Evolutionary conservation across 2,113 vertebrate species (phyloP).

Genomic region (Mugil cephalus): DNA sequence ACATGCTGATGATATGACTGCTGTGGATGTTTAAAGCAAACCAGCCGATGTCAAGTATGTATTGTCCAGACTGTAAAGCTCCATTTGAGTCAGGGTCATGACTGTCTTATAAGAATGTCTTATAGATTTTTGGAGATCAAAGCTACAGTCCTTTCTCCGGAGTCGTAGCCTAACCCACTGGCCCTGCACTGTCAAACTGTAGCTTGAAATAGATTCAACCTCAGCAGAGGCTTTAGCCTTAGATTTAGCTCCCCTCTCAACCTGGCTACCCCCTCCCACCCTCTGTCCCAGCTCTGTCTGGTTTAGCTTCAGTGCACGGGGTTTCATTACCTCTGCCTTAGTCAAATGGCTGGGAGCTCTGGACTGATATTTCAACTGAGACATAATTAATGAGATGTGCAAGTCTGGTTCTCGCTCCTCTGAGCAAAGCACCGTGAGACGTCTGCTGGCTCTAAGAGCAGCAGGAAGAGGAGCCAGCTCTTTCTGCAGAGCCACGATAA

Average conservation of each 20-base stretch:
- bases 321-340: conserved; percentile 67
- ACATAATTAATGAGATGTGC: conserved; percentile 79
- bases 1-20: conserved; percentile 32
- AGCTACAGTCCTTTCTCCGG: conserved; percentile 7
- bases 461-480: conserved; percentile 32
- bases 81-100: conserved; percentile 1
- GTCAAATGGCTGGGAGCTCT: conserved; percentile 66
- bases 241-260: conserved; percentile 21
- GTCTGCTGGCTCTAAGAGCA: conserved; percentile 64
- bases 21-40: conserved; percentile 10
- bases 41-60: conserved; percentile 4
- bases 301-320: conserved; percentile 38
- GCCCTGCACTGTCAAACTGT: conserved; percentile 10
- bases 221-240: conserved; percentile 13
- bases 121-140: conserved; percentile 22
- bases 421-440: conserved; percentile 41
- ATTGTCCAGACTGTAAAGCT: background rate
- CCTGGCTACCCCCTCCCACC: background rate
- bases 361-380: conserved; percentile 73
- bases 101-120: background rate
- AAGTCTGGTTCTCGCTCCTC: conserved; percentile 56
- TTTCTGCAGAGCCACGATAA: conserved; percentile 26
- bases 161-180: conserved; percentile 4
- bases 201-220: conserved; percentile 42
- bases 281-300: conserved; percentile 6